Evolutionary conservation across 2,888 invertebrate genomes (phyloP).

Genomic region (Temnothorax rugatulus): DNA sequence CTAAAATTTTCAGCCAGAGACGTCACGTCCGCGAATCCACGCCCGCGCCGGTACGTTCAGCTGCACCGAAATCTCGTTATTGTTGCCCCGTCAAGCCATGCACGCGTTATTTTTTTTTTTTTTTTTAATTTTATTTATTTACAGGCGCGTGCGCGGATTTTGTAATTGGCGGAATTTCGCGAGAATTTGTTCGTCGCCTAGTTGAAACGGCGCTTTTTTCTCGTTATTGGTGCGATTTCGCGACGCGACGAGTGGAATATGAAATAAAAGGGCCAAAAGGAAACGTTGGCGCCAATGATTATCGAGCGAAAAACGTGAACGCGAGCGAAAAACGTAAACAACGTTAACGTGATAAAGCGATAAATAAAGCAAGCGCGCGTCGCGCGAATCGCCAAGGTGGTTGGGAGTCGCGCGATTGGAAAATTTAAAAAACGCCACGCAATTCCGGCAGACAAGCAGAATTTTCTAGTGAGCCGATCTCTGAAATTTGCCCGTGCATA

Average conservation of each 20-base stretch:
- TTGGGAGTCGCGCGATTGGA: conserved; percentile 12
- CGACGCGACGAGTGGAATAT: conserved; percentile 34
- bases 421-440: conserved; percentile 30
- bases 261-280: conserved; percentile 33
- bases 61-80: conserved; percentile 43
- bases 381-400: conserved; percentile 11
- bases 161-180: conserved; percentile 53
- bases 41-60: conserved; percentile 26
- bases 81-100: conserved; percentile 28
- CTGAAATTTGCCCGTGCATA: conserved; percentile 30
- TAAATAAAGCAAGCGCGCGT: conserved; percentile 32
- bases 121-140: conserved; percentile 29
- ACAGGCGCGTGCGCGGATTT: conserved; percentile 43
- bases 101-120: conserved; percentile 36
- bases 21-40: conserved; percentile 34
- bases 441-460: conserved; percentile 7
- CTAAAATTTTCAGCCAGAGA: conserved; percentile 27
- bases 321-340: conserved; percentile 47
- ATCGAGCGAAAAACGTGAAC: conserved; percentile 40
- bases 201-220: conserved; percentile 40
- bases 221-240: conserved; percentile 51
- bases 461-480: conserved; percentile 40
- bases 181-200: conserved; percentile 41
- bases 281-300: conserved; percentile 2
- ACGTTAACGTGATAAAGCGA: conserved; percentile 50